Conservation (phyloP, 2,113 vertebrate genomes). For the Pitta sordida region DNA sequence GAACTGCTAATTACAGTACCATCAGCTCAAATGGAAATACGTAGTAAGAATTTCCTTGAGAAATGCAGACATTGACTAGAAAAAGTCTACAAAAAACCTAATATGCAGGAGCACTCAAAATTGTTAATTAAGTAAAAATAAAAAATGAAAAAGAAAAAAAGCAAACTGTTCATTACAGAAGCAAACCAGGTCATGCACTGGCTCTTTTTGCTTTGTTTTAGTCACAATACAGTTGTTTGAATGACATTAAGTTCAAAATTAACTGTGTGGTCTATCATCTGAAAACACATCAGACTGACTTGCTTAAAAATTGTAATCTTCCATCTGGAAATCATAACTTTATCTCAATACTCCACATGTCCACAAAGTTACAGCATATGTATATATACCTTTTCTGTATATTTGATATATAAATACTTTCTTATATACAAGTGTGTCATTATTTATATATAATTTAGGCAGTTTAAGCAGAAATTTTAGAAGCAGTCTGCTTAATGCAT, state of each 20-base stretch:
- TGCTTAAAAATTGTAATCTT: neutral
- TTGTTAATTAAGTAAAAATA: neutral
- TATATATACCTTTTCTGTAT: slow-evolving; percentile 25
- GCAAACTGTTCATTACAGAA: neutral
- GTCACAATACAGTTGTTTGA: neutral
- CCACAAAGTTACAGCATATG: neutral
- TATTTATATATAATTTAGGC: neutral
- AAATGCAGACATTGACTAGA: neutral
- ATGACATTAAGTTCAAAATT: neutral
- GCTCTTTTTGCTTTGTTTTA: neutral
- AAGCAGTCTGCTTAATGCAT: slow-evolving; percentile 7
- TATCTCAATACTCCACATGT: neutral
- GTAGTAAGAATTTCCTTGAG: neutral
- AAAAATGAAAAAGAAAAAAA: neutral
- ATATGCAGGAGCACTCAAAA: neutral
- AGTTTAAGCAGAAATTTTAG: slow-evolving; percentile 23
- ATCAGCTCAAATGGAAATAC: neutral
- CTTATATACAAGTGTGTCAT: neutral
- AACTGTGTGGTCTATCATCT: neutral
- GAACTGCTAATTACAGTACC: neutral
- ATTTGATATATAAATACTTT: neutral
- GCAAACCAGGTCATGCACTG: neutral
- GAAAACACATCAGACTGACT: neutral
- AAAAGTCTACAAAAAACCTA: neutral
- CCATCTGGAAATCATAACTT: neutral